A percentile compares a stretch with the other conserved stretches of the same genome.
phyloP scores from a whole-genome alignment of 2,113 vertebrate genomes.

The Mustela nigripes region DNA sequence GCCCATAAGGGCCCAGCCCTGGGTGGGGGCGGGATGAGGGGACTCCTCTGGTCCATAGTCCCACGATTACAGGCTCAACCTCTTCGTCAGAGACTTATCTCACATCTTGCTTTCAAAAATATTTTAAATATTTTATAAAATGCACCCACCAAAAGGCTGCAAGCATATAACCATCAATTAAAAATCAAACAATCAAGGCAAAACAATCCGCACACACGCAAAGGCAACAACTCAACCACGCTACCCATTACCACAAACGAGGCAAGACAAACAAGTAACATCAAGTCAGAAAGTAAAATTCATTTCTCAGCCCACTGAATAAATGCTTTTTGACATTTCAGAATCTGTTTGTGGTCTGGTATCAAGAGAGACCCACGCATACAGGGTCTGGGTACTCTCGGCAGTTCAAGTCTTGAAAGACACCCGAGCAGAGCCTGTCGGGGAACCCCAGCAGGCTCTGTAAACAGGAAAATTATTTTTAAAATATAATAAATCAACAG shows the following conservation, averaged over 20 bases:
- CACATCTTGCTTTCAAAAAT: background rate
- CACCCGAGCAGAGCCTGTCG: too few relatives aligned
- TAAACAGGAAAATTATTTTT: background rate
- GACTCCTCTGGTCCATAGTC: background rate
- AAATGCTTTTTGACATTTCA: background rate
- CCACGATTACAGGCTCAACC: accelerated
- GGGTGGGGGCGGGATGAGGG: background rate
- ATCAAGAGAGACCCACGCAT: accelerated
- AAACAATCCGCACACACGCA: background rate
- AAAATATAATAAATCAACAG: background rate
- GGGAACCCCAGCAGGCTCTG: too few relatives aligned
- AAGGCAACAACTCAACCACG: background rate
- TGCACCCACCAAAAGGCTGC: background rate
- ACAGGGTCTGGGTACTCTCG: background rate
- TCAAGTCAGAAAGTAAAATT: background rate
- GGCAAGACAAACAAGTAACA: background rate
- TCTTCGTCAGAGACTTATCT: background rate
- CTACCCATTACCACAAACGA: background rate
- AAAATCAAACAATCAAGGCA: background rate
- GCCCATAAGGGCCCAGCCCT: too few relatives aligned
- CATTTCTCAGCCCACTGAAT: background rate
- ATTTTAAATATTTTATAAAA: background rate
- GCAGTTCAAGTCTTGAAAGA: too few relatives aligned
- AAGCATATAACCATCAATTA: background rate
- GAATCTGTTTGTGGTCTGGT: background rate